These are phyloP conservation scores for Microctenopoma stevenorrisi DNA, from an alignment of 2,797 vertebrate genomes.

Conservation along the genomic window DNA sequence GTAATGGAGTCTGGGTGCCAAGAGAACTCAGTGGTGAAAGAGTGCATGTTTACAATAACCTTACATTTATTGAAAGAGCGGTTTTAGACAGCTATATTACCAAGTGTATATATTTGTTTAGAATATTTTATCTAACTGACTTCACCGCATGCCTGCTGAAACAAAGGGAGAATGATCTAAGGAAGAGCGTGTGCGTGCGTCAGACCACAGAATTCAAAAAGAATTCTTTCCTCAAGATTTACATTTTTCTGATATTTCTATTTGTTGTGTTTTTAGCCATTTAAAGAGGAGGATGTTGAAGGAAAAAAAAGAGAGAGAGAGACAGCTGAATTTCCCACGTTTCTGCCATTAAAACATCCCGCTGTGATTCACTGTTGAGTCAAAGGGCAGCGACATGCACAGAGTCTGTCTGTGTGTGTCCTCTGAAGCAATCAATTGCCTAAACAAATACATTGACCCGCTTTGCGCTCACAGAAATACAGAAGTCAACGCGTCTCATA, in stretches of 20 bases:
- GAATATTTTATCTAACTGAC: constrained; percentile 75
- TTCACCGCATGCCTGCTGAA: constrained; percentile 83
- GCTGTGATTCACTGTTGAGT: constrained; percentile 25
- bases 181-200: constrained; percentile 47
- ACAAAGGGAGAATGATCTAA: constrained; percentile 70
- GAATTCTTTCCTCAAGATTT: constrained; percentile 46
- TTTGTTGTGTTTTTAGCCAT: constrained; percentile 50
- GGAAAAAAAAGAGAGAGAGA: constrained; percentile 34
- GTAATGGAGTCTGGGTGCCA: constrained; percentile 66
- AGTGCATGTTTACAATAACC: constrained; percentile 86
- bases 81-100: constrained; percentile 72
- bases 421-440: constrained; percentile 67
- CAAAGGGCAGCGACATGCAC: constrained; percentile 14
- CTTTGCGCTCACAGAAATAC: constrained; percentile 42
- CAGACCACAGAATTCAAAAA: constrained; percentile 36
- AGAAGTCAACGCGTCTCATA: neutral
- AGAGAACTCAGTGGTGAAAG: constrained; percentile 66
- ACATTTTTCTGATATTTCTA: constrained; percentile 58
- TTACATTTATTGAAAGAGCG: constrained; percentile 74
- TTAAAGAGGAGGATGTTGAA: constrained; percentile 60
- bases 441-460: constrained; percentile 60
- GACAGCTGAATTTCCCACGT: constrained; percentile 14
- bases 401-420: constrained; percentile 46
- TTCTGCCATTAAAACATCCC: constrained; percentile 23
- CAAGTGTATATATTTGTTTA: constrained; percentile 81